Evolutionary conservation across 2,888 invertebrate genomes (phyloP), one percentile per base, ranked within the genome.

Genomic region (Drosophila algonquin): DNA sequence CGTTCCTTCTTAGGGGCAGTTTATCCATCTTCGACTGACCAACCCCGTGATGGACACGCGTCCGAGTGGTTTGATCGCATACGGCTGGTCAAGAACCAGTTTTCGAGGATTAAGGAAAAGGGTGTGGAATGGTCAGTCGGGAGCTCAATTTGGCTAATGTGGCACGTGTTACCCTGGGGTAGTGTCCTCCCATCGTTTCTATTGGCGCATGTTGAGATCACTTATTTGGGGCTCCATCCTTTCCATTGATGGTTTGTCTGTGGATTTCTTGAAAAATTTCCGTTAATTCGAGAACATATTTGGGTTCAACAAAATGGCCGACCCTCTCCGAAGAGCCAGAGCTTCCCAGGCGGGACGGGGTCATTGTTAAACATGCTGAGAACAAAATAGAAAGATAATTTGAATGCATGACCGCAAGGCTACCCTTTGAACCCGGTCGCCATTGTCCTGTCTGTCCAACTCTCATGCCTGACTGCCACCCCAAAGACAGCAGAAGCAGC

Each of bases 241-340:
- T 65, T 53, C 47, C 50, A 45, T 24, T 12, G 24, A 59, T 56
- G 44, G 50, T 55, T 60, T 27, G 7, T 30, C 68, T 52, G 53
- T 16, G 50, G 51, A 62, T 56, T 59, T 62, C 68, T 76, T 82
- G 79, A 89, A 75, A 89, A 82, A 89, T 88, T 81, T 88, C 82
- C 83, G 89, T 87, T 88, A 88, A 88, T 77, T 74, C 63, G 85
- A 65, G 74, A 85, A 88, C 89, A 89, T 53, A 71, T 16, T 75
- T 54, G 56, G 62, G 75, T 75, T 77, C 60, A 73, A 64, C 82
- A 87, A 86, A 87, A 89, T 89, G 89, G 87, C 87, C 85, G 89
- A 86, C 77, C 82, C 46, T 35, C 35, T 51, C 50, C 40, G 30
- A 59, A 44, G 47, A 67, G 65, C 63, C 59, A 46, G 47, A 67